Evolutionary conservation across 1,140 invertebrate species (phyloP).

Genomic region (Alviniconcha marisindica): DNA sequence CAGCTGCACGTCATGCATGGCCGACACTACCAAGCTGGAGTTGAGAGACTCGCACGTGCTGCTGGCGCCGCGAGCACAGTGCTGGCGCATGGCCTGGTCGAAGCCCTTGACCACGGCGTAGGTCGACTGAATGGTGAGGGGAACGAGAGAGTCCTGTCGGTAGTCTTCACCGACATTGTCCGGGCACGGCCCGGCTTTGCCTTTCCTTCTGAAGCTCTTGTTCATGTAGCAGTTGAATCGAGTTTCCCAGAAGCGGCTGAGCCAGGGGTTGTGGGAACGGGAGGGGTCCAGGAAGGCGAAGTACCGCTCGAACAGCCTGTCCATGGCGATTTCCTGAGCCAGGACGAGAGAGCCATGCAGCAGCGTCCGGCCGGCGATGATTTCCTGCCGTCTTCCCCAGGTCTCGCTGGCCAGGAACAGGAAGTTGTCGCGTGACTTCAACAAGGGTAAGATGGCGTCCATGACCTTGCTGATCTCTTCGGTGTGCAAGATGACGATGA

Average conservation of each 20-base stretch:
- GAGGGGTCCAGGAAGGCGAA: neutral
- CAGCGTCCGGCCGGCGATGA: neutral
- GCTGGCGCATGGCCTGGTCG: neutral
- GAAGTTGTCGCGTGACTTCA: conserved; percentile 23
- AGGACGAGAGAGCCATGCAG: conserved; percentile 18
- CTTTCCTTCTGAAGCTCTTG: conserved; percentile 30
- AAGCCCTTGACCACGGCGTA: conserved; percentile 14
- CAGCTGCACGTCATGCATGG: neutral
- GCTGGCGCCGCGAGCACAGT: neutral
- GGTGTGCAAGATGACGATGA: conserved; percentile 36
- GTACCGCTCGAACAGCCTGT: neutral
- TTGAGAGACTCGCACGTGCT: neutral
- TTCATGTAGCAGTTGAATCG: neutral
- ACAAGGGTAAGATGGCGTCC: neutral
- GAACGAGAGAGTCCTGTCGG: neutral
- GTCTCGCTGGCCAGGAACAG: conserved; percentile 25
- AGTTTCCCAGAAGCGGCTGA: conserved; percentile 15
- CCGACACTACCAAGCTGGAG: neutral
- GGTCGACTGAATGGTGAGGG: conserved; percentile 3
- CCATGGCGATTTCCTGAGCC: neutral
- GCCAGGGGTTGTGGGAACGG: conserved; percentile 6
- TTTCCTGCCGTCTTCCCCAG: conserved; percentile 22
- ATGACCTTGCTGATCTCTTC: conserved; percentile 3
- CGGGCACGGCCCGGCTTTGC: neutral
- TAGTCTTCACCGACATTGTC: neutral